These are phyloP conservation scores for Medauroidea extradentata DNA, from an alignment of 1,140 invertebrate genomes.

Conservation along the genomic window DNA sequence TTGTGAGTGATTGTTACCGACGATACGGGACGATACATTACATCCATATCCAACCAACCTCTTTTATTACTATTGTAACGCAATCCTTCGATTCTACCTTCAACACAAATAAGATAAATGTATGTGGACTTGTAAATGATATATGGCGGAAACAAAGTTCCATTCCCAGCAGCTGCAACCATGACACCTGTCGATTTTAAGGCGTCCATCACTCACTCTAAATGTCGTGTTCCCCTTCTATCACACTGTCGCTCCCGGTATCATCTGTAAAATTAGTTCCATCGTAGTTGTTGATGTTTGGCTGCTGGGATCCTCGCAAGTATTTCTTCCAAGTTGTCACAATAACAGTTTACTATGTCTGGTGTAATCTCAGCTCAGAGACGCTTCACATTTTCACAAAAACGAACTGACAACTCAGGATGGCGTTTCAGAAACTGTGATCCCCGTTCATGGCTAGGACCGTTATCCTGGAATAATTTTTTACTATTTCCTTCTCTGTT, in stretches of 20 bases:
- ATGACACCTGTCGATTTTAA: constrained; percentile 33
- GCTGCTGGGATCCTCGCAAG: constrained; percentile 31
- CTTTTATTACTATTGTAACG: constrained; percentile 23
- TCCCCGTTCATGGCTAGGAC: constrained; percentile 31
- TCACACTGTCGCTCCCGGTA: constrained; percentile 26
- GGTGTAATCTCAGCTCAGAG: constrained; percentile 20
- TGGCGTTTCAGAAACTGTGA: no score
- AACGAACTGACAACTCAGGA: constrained; percentile 20
- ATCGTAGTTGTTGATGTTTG: constrained; percentile 40
- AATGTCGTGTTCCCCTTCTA: constrained; percentile 34
- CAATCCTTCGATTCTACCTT: constrained; percentile 17
- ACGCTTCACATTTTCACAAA: constrained; percentile 32
- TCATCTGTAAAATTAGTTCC: constrained; percentile 37
- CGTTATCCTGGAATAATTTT: constrained; percentile 27
- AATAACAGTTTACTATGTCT: constrained; percentile 26
- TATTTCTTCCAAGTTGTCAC: constrained; percentile 27
- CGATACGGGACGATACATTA: no score
- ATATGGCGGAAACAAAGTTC: constrained; percentile 28
- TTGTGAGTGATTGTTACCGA: no score
- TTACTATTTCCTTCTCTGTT: constrained; percentile 17
- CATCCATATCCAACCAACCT: constrained; percentile 32
- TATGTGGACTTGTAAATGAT: constrained; percentile 32
- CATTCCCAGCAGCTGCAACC: constrained; percentile 29
- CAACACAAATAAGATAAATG: constrained; percentile 37
- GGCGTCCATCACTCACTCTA: constrained; percentile 30